These are phyloP conservation scores for Lasioglossum vierecki DNA, from an alignment of 2,888 invertebrate genomes.

Conservation along the genomic window DNA sequence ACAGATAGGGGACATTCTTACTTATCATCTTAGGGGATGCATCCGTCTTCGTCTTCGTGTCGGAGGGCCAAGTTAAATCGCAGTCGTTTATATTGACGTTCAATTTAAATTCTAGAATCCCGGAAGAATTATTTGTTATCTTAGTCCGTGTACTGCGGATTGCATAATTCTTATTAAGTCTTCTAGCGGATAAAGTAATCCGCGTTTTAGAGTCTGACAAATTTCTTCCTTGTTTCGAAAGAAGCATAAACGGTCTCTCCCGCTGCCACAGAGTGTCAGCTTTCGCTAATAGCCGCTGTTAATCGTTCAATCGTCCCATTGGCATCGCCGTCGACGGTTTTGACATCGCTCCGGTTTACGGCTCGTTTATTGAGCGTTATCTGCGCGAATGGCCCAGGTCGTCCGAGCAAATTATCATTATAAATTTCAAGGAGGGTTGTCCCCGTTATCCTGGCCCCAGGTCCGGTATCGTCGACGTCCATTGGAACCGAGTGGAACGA, in stretches of 20 bases:
- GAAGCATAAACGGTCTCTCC: background rate
- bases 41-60: background rate
- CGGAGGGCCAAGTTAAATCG: background rate
- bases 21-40: background rate
- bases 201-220: background rate
- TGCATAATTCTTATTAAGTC: background rate
- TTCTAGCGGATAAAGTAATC: background rate
- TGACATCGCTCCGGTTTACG: background rate
- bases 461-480: slow-evolving; percentile 9
- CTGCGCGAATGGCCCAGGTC: background rate
- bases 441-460: background rate
- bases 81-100: background rate
- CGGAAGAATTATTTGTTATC: background rate
- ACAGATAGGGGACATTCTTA: background rate
- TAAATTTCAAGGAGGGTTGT: background rate
- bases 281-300: background rate
- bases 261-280: background rate
- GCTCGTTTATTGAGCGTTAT: slow-evolving; percentile 12
- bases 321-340: background rate
- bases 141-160: background rate
- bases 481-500: slow-evolving; percentile 6
- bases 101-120: background rate
- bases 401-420: slow-evolving; percentile 22
- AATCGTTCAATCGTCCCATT: background rate
- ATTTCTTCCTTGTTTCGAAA: background rate